A percentile compares a stretch with the other conserved stretches of the same genome.
Conservation (phyloP, 2,888 invertebrate genomes). For the Melipona beecheii region DNA sequence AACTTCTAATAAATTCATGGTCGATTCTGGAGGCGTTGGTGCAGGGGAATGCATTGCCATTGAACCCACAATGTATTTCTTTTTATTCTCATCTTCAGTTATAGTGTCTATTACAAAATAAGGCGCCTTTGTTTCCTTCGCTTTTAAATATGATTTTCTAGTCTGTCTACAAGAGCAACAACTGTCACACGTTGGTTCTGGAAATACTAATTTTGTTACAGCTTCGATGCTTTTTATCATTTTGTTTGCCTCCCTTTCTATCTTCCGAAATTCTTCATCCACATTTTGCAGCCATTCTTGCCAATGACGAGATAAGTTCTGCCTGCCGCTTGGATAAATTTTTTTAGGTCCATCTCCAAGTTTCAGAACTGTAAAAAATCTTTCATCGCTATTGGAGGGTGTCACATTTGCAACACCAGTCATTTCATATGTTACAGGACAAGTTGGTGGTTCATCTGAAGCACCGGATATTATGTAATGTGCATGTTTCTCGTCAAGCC, state of each 20-base stretch:
- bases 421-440: constrained; percentile 71
- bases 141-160: constrained; percentile 69
- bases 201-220: constrained; percentile 69
- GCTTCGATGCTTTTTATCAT: constrained; percentile 72
- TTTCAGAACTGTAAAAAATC: constrained; percentile 71
- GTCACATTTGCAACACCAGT: constrained; percentile 69
- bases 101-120: constrained; percentile 74
- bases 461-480: constrained; percentile 70
- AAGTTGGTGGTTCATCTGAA: constrained; percentile 57
- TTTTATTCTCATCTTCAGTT: constrained; percentile 64
- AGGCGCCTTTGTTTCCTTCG: constrained; percentile 70
- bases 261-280: constrained; percentile 73
- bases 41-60: constrained; percentile 76
- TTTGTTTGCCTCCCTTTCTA: constrained; percentile 72
- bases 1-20: constrained; percentile 63
- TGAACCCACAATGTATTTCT: constrained; percentile 73
- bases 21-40: constrained; percentile 69
- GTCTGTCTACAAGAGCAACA: constrained; percentile 79
- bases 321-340: constrained; percentile 73
- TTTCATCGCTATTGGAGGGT: constrained; percentile 74
- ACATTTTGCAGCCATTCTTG: constrained; percentile 76
- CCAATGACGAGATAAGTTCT: constrained; percentile 78
- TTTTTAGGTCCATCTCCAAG: constrained; percentile 57
- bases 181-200: constrained; percentile 72
- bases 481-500: constrained; percentile 69